Base-by-base conservation (phyloP, 2,888 invertebrate species). In the Xylota segnis region DNA sequence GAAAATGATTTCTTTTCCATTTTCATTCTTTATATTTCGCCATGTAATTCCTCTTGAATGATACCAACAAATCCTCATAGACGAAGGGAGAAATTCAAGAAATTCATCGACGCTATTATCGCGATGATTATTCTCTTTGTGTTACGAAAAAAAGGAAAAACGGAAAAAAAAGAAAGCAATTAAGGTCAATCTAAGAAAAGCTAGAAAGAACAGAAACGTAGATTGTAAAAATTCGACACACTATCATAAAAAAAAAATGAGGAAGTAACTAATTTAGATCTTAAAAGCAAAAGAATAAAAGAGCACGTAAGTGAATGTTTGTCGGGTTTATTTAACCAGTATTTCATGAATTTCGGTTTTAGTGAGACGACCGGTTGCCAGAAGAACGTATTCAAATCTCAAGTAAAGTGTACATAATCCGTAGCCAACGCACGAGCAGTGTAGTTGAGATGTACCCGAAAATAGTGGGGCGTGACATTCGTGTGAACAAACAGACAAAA, bases 391-490 rank as follows among this genome's bases (percentile, higher is more conserved):
- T 63, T 63, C 45, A 45, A 63, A 63, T 45, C 14, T 37, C 0
- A 27, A 40, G 4, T 10, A 23, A 40, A 40, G 40, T 12, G 43
- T 32, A 40, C 50, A 29, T 54, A 56, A 43, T 58, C 32, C 6
- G n/a, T 54, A 29, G 12, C 16, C 7, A 18, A 34, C 34, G 10
- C 23, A 50, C n/a, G 9, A 16, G 16, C n/a, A 16, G 27, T 12
- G 47, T 45, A 70, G 54, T 59, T 71, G 61, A 43, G 71, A 79
- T 71, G 65, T 56, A 32, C 52, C 58, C 47, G 29, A 58, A 71
- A 72, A 78, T 47, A 56, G 63, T 72, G 54, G 71, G 78, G 78
- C 65, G 78, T 79, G 71, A 72, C 78, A 65, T 18, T 65, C 65
- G 65, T 79, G 71, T 45, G 71, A 71, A 65, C 50, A 79, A 78